Evolutionary conservation across 92 coral and sea anemone genomes (phyloP).

Genomic region (Parazoanthus darwini): DNA sequence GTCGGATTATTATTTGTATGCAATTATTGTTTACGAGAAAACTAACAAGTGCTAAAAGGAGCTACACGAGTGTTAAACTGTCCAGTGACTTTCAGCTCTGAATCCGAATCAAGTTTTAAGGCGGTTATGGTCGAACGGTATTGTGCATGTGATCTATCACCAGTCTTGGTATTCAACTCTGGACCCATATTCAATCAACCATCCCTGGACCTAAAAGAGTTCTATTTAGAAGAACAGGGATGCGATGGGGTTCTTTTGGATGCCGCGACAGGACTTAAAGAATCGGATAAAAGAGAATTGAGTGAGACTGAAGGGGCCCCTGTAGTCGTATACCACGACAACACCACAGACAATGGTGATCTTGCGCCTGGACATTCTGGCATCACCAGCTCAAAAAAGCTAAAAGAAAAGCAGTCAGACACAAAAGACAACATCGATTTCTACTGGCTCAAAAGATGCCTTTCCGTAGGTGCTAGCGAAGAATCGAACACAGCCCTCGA

Average conservation of each 20-base stretch:
- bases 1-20: neutral
- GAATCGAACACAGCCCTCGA: neutral
- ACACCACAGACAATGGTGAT: neutral
- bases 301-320: neutral
- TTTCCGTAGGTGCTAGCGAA: conserved; percentile 20
- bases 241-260: neutral
- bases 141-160: neutral
- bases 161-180: conserved; percentile 20
- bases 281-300: neutral
- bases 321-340: neutral
- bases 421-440: conserved; percentile 15
- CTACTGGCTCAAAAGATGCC: conserved; percentile 29
- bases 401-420: neutral
- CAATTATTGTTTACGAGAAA: neutral
- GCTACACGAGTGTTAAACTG: neutral
- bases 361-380: neutral
- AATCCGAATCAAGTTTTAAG: neutral
- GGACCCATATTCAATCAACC: conserved; percentile 8
- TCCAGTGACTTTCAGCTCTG: neutral
- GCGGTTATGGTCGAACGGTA: conserved; percentile 11
- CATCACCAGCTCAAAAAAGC: neutral
- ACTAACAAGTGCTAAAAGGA: neutral
- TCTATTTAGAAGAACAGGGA: neutral
- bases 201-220: neutral
- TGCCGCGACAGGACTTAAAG: neutral